Conservation (phyloP, 2,888 invertebrate species). For the Hirtodrosophila alboralis region DNA sequence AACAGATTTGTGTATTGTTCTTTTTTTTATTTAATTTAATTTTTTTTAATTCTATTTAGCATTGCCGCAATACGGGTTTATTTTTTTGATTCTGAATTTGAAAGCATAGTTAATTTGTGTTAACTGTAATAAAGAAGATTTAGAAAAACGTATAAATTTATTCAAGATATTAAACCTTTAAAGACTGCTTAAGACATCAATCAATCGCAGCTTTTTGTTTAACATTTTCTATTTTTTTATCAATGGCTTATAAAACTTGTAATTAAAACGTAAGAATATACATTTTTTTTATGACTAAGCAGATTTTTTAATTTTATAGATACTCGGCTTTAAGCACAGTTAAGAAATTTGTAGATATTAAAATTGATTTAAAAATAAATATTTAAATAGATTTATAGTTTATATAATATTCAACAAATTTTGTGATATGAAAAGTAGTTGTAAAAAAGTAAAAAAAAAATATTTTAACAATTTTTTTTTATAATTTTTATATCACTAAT, state of each 20-base stretch:
- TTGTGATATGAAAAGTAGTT: too few species aligned
- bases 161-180: constrained; percentile 1
- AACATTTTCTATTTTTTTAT: too few species aligned
- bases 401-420: too few species aligned
- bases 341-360: too few species aligned
- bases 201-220: too few species aligned
- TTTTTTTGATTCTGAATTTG: constrained; percentile 1
- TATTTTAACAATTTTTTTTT: too few species aligned
- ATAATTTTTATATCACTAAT: too few species aligned
- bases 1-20: too few species aligned
- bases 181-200: constrained; percentile 11
- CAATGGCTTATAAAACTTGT: constrained; percentile 7
- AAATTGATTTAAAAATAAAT: too few species aligned
- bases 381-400: too few species aligned
- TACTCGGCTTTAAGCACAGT: background rate
- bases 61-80: constrained; percentile 1
- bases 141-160: constrained; percentile 22
- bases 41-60: background rate
- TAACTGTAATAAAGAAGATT: constrained; percentile 21
- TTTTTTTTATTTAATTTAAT: too few species aligned
- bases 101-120: constrained; percentile 18
- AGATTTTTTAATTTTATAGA: background rate
- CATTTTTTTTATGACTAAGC: constrained; percentile 6
- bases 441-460: too few species aligned
- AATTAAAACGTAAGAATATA: constrained; percentile 12